A percentile compares a stretch with the other conserved stretches of the same genome.
Conservation (phyloP, 2,888 invertebrate genomes). For the Phlogophora meticulosa region DNA sequence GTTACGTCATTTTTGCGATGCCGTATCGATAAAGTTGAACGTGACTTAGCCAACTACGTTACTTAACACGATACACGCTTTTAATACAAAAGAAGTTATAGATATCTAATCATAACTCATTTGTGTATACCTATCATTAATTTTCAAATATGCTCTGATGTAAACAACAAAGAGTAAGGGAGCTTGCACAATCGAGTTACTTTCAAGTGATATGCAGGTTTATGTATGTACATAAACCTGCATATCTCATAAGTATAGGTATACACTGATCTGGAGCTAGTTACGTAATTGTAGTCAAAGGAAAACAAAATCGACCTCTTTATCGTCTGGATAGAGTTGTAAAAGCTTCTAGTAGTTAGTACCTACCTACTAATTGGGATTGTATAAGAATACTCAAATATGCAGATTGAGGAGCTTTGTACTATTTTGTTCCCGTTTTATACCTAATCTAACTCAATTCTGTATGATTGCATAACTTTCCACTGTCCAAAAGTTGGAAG, state of each 20-base stretch:
- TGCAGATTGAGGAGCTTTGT: neutral
- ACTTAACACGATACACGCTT: constrained; percentile 81
- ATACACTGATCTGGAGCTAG: neutral
- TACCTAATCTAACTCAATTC: neutral
- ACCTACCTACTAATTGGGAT: too few relatives aligned
- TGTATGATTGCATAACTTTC: too few relatives aligned
- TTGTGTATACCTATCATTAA: constrained; percentile 82
- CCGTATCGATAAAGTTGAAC: constrained; percentile 81
- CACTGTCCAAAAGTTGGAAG: neutral
- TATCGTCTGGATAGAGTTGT: neutral
- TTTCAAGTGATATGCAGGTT: constrained; percentile 21
- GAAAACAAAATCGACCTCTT: neutral
- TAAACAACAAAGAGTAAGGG: constrained; percentile 69
- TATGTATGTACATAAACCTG: too few relatives aligned
- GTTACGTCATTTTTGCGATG: constrained; percentile 83
- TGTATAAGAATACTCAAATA: neutral
- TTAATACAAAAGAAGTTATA: constrained; percentile 81
- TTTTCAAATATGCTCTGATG: constrained; percentile 81
- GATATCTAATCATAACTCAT: constrained; percentile 82
- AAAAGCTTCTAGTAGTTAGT: neutral
- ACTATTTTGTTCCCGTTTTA: neutral
- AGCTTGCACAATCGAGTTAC: constrained; percentile 41
- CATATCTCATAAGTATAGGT: too few relatives aligned
- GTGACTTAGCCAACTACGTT: constrained; percentile 86
- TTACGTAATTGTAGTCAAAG: neutral